These are phyloP conservation scores for Porites australiensis DNA, from an alignment of 64 coral and sea anemone species.

Conservation along the genomic window DNA sequence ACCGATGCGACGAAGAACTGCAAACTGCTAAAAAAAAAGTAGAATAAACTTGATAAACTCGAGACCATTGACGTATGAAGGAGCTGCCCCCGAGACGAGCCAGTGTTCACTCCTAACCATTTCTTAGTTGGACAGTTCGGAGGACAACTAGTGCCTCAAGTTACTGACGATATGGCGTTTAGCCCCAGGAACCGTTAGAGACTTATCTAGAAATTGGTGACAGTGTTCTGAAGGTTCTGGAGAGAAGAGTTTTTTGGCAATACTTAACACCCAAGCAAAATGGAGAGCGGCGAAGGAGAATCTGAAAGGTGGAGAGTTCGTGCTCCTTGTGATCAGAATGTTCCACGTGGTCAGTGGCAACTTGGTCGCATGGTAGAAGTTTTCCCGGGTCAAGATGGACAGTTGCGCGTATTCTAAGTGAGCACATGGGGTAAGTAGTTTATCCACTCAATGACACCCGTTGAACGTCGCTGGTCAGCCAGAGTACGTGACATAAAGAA, in stretches of 20 bases:
- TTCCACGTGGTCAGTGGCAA: conserved; percentile 30
- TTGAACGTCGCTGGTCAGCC: no score
- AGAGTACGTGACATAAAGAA: no score
- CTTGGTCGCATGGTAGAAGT: conserved; percentile 21
- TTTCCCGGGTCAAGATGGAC: conserved; percentile 42
- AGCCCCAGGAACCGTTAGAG: conserved; percentile 1
- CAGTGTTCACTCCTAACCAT: conserved; percentile 18
- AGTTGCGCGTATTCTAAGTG: neutral
- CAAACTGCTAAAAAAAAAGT: conserved; percentile 41
- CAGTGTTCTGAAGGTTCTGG: conserved; percentile 9
- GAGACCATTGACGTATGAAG: neutral
- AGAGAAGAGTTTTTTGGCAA: conserved; percentile 31
- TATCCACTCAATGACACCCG: neutral
- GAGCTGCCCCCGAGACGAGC: neutral
- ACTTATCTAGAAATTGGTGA: neutral
- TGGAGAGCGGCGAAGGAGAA: conserved; percentile 37
- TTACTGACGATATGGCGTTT: neutral
- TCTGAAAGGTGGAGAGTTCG: conserved; percentile 29
- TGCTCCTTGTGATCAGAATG: conserved; percentile 48
- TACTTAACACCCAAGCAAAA: conserved; percentile 13
- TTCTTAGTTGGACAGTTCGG: neutral
- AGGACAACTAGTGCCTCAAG: neutral
- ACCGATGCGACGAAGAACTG: conserved; percentile 51
- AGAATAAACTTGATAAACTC: conserved; percentile 58
- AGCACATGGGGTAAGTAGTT: neutral